Conservation (phyloP, 92 coral and sea anemone species). For the Muricea muricata region DNA sequence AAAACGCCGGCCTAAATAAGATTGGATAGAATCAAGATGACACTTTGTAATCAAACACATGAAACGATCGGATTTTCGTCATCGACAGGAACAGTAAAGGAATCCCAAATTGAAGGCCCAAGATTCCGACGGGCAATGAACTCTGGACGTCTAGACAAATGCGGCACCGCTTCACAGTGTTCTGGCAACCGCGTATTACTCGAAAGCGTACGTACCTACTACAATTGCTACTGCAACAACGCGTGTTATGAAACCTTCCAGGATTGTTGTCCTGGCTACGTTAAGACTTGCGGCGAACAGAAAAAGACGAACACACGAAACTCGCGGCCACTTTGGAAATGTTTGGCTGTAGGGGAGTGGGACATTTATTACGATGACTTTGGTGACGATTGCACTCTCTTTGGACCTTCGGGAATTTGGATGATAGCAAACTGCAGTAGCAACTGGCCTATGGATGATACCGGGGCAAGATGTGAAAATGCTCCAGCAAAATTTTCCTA, state of each 20-base stretch:
- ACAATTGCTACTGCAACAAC: slow-evolving; percentile 3
- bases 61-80: too few relatives aligned
- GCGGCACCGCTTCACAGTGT: not conserved
- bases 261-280: slow-evolving; percentile 33
- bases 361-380: not conserved
- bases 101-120: too few relatives aligned
- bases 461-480: not conserved
- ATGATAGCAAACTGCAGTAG: not conserved
- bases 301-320: not conserved
- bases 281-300: slow-evolving; percentile 6
- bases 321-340: not conserved
- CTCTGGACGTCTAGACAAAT: too few relatives aligned
- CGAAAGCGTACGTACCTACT: not conserved
- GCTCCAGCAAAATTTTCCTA: slow-evolving; percentile 1
- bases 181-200: not conserved
- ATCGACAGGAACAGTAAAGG: too few relatives aligned
- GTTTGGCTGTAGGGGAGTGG: not conserved
- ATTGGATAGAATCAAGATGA: too few relatives aligned
- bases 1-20: too few relatives aligned
- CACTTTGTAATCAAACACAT: too few relatives aligned
- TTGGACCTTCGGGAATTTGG: slow-evolving; percentile 10
- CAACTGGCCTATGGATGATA: not conserved
- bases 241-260: slow-evolving; percentile 20
- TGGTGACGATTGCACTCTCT: not conserved
- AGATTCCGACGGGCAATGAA: too few relatives aligned